Evolutionary conservation across 2,797 vertebrate genomes (phyloP), one percentile per base, ranked within the genome.

Genomic region (Chaetophractus vellerosus): DNA sequence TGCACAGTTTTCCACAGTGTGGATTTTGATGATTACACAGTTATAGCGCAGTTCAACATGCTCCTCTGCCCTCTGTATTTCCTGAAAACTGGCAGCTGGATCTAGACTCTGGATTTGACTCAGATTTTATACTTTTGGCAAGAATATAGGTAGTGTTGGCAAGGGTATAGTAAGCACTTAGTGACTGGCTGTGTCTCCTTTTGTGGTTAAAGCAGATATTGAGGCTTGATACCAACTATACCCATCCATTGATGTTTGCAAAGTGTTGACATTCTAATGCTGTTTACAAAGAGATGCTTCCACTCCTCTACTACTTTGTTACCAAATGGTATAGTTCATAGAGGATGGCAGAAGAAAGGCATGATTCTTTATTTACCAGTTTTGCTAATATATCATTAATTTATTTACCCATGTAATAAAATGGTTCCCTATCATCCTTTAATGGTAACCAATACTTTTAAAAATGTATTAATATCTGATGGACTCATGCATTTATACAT

Each of bases 371-470:
- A 33, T 71, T 81, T 64, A 78, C n/a, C 28, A 90, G 6, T 38
- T 64, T 76, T 78, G 23, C 45, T 23, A 82, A 52, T 48, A 24
- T 57, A 31, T 86, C 50, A 36, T 9, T 66, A 55, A 76, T 63
- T 74, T 75, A 94, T 85, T 86, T 68, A 93, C 33, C 14, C 66
- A 28, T 41, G 45, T 45, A 24, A 72, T 80, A 45, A 59, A 89
- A 31, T 36, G 11, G 1, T 33, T 71, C 33, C 38, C 72, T 79
- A 52, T 91, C 21, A 38, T 88, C 48, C 23, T 57, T 16, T 79
- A 41, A 12, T 74, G 3, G 14, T 81, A 61, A 78, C n/a, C 3
- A 64, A 36, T 79, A 18, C 18, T 55, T 87, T 69, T 16, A 81
- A 82, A 61, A 81, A 50, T 59, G 63, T 50, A 64, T 48, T 80